Conservation (phyloP, 2,888 invertebrate species). For the Conomelus anceps region DNA sequence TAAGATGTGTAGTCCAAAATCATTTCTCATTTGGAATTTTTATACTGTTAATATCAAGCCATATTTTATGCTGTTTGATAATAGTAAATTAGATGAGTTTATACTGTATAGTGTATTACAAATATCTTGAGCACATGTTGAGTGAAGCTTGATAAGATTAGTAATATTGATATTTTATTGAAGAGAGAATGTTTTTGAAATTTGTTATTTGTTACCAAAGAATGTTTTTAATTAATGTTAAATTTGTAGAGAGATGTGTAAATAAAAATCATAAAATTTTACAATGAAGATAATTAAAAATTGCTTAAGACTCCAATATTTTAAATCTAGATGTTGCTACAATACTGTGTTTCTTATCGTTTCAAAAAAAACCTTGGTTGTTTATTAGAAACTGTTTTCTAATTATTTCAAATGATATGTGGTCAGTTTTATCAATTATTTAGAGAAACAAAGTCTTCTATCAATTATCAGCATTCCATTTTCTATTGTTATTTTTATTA, state of each 20-base stretch:
- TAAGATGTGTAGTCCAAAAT: not conserved
- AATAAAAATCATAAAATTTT: not conserved
- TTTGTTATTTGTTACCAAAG: conserved; percentile 23
- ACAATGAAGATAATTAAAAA: not conserved
- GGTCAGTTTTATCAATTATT: too few relatives aligned
- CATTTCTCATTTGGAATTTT: not conserved
- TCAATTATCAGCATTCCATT: not conserved
- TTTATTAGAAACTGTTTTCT: too few relatives aligned
- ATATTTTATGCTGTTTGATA: not conserved
- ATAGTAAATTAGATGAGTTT: not conserved
- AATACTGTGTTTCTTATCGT: not conserved
- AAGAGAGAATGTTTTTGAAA: conserved; percentile 21
- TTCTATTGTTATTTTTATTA: too few relatives aligned
- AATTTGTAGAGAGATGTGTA: conserved; percentile 21
- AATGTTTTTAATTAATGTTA: conserved; percentile 24
- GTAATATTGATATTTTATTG: conserved; percentile 2
- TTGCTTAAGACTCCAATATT: not conserved
- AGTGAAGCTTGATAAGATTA: not conserved
- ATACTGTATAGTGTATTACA: not conserved
- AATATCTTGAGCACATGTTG: conserved; percentile 1
- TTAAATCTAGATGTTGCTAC: not conserved
- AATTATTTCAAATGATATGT: not conserved
- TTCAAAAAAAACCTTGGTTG: too few relatives aligned
- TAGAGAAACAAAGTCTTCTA: not conserved
- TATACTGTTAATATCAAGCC: not conserved